Evolutionary conservation across 2,113 vertebrate species (phyloP).

Genomic region (Bettongia penicillata): DNA sequence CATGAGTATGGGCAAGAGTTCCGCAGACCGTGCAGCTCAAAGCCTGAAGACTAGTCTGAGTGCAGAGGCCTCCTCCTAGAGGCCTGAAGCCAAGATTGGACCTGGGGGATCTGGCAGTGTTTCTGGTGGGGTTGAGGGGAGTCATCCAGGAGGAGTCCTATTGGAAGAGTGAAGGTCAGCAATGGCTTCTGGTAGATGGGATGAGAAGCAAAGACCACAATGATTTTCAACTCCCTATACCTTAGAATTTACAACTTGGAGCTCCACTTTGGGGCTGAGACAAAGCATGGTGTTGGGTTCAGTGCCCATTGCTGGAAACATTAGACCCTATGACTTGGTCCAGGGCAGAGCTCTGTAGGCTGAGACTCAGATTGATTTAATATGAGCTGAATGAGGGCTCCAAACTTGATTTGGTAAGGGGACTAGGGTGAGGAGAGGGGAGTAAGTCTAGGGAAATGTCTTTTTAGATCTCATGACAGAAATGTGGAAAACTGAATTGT

Average conservation of each 20-base stretch:
- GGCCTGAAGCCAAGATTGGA: slow-evolving; percentile 23
- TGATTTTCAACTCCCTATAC: background rate
- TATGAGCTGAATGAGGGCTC: background rate
- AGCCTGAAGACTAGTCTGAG: slow-evolving; percentile 85
- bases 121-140: background rate
- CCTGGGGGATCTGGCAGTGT: background rate
- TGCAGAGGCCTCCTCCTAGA: slow-evolving; percentile 28
- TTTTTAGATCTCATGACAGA: background rate
- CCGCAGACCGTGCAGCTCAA: slow-evolving; percentile 86
- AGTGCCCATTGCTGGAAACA: background rate
- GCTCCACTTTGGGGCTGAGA: slow-evolving; percentile 45
- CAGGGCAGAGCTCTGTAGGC: background rate
- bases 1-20: slow-evolving; percentile 96
- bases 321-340: background rate
- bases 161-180: background rate
- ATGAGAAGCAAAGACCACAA: background rate
- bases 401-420: background rate
- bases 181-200: background rate
- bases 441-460: background rate
- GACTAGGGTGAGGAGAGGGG: background rate
- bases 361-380: background rate
- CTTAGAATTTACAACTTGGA: background rate
- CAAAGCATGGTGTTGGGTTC: background rate
- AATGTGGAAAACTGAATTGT: background rate
- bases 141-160: background rate